Conservation (phyloP, 2,797 vertebrate species). For the Prionace glauca region DNA sequence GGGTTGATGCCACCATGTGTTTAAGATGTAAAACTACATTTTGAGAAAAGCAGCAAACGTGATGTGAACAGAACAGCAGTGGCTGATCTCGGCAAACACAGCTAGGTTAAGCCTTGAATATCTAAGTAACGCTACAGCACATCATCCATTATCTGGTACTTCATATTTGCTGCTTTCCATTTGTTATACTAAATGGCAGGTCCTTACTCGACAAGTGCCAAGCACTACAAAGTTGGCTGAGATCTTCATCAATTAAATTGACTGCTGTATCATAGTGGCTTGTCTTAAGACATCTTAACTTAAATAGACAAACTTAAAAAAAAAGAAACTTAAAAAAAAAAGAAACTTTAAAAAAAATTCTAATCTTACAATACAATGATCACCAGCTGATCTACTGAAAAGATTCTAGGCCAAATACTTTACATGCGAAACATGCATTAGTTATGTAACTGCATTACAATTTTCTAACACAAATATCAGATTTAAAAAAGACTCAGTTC, state of each 20-base stretch:
- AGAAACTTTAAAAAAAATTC: background rate
- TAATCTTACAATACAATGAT: background rate
- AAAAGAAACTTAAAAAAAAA: background rate
- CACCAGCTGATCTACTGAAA: background rate
- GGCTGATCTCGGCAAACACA: background rate
- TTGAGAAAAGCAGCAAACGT: background rate
- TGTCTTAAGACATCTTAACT: background rate
- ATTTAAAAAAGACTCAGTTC: background rate
- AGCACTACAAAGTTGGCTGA: background rate
- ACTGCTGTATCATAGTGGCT: background rate
- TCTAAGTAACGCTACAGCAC: background rate
- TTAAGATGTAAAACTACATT: background rate
- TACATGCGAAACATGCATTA: background rate
- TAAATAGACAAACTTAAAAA: background rate
- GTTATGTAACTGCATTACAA: background rate
- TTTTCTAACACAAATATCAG: background rate
- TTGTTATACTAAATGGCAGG: background rate
- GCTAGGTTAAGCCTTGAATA: background rate
- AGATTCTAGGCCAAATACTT: background rate
- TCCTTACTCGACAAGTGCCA: background rate
- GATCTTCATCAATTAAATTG: background rate
- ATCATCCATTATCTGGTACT: background rate
- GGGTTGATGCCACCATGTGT: slow-evolving; percentile 15
- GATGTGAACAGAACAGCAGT: background rate
- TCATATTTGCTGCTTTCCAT: background rate